phyloP scores from a whole-genome alignment of 2,797 vertebrate species.

The Sitta carolinensis region DNA sequence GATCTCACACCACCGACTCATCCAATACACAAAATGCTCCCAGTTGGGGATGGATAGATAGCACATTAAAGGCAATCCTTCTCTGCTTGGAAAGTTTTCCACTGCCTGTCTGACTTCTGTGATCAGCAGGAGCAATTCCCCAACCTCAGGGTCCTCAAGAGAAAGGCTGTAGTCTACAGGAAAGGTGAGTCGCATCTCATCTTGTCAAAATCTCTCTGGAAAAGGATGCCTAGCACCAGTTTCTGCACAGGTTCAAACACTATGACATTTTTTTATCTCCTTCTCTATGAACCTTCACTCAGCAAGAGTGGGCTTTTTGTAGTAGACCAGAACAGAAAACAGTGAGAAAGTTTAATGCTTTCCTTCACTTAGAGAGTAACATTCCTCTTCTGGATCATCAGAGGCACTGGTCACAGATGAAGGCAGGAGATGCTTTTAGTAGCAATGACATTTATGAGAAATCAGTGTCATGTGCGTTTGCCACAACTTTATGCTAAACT shows the following conservation, averaged over 20 bases:
- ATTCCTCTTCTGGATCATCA: background rate
- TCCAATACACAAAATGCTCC: background rate
- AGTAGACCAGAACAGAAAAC: background rate
- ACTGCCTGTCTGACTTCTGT: background rate
- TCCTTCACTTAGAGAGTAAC: background rate
- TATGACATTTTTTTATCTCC: background rate
- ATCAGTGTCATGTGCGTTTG: background rate
- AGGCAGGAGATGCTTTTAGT: background rate
- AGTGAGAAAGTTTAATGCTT: background rate
- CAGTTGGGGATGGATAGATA: background rate
- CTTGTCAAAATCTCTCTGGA: background rate
- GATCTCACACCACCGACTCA: background rate
- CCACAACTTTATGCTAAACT: background rate
- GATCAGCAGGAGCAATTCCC: background rate
- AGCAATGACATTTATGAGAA: background rate
- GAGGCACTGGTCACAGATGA: background rate
- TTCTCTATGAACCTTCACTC: background rate
- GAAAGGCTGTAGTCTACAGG: background rate
- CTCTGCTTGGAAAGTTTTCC: background rate
- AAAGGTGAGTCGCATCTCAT: background rate
- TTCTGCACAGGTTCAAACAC: background rate
- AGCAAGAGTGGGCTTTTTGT: background rate
- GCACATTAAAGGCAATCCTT: background rate
- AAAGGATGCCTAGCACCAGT: background rate
- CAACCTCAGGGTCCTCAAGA: background rate